These are phyloP conservation scores for Phenganax stokvisi DNA, from an alignment of 92 coral and sea anemone genomes.

Conservation along the genomic window DNA sequence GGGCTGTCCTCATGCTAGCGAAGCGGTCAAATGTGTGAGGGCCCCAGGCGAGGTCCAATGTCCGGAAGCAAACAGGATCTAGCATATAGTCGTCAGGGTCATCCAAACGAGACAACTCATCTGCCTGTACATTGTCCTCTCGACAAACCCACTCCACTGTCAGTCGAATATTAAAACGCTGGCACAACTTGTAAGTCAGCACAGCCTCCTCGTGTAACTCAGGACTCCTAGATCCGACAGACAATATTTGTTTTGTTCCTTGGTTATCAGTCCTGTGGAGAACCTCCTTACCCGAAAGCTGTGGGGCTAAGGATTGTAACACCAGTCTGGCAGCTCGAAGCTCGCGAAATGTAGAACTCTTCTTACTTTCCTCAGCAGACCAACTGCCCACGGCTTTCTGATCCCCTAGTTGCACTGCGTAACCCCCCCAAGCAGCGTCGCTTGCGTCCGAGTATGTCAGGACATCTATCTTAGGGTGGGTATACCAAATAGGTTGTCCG, in stretches of 20 bases:
- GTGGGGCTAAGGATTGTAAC: slow-evolving; percentile 45
- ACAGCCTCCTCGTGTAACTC: slow-evolving; percentile 54
- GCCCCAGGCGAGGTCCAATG: slow-evolving; percentile 47
- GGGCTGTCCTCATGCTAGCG: slow-evolving; percentile 45
- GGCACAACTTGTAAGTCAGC: slow-evolving; percentile 50
- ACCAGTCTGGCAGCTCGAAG: slow-evolving; percentile 43
- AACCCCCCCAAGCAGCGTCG: slow-evolving; percentile 48
- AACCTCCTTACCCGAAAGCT: slow-evolving; percentile 34
- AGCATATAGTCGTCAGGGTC: slow-evolving; percentile 54
- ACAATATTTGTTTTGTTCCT: slow-evolving; percentile 41
- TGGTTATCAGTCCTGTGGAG: slow-evolving; percentile 46
- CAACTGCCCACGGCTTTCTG: slow-evolving; percentile 52
- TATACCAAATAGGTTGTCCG: slow-evolving; percentile 52
- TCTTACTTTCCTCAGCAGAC: slow-evolving; percentile 37
- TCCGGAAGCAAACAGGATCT: slow-evolving; percentile 38
- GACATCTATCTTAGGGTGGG: slow-evolving; percentile 51
- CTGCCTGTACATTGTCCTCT: slow-evolving; percentile 43
- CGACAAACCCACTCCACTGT: slow-evolving; percentile 50
- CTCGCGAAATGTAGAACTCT: slow-evolving; percentile 53
- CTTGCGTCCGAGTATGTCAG: slow-evolving; percentile 54
- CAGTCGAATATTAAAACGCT: slow-evolving; percentile 38
- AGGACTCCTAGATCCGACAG: slow-evolving; percentile 42
- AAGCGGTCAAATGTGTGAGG: slow-evolving; percentile 53
- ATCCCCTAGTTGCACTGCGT: slow-evolving; percentile 43
- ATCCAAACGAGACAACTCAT: slow-evolving; percentile 41